A percentile compares a stretch with the other conserved stretches of the same genome.
Evolutionary conservation across 2,888 invertebrate genomes (phyloP).

Genomic region (Disparrhopalites patrizii): DNA sequence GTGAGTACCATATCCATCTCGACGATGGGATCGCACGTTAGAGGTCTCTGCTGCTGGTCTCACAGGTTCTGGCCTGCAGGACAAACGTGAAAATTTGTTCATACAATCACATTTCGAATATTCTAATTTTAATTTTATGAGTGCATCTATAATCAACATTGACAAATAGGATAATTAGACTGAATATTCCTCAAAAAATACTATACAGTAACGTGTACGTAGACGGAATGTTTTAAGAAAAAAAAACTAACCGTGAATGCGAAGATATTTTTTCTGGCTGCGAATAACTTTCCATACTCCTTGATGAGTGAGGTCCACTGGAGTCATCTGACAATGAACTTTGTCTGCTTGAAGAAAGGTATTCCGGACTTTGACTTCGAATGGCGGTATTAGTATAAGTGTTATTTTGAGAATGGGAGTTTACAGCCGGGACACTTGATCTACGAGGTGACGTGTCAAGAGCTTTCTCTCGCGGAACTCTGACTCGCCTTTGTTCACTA

Average conservation of each 20-base stretch:
- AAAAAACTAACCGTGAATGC: not conserved
- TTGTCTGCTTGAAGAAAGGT: conserved; percentile 44
- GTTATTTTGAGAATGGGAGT: conserved; percentile 10
- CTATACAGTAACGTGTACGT: too few species aligned
- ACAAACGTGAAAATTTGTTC: too few species aligned
- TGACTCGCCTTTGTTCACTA: not conserved
- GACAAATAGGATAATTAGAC: too few species aligned
- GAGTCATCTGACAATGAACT: conserved; percentile 47
- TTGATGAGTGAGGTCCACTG: conserved; percentile 44
- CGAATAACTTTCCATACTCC: conserved; percentile 41
- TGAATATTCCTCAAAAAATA: too few species aligned
- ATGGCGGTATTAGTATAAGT: conserved; percentile 10
- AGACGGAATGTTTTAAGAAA: too few species aligned
- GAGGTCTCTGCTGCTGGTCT: conserved; percentile 19
- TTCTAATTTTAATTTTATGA: too few species aligned
- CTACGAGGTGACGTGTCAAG: conserved; percentile 37
- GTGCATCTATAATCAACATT: too few species aligned
- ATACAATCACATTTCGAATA: too few species aligned
- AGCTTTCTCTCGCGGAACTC: conserved; percentile 20
- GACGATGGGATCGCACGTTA: conserved; percentile 7
- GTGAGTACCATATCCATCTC: conserved; percentile 11
- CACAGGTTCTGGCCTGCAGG: conserved; percentile 19
- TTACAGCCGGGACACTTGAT: conserved; percentile 44
- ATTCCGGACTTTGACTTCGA: conserved; percentile 45
- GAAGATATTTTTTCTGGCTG: conserved; percentile 26